Conservation (phyloP, 2,888 invertebrate species). For the Geotrupes spiniger region DNA sequence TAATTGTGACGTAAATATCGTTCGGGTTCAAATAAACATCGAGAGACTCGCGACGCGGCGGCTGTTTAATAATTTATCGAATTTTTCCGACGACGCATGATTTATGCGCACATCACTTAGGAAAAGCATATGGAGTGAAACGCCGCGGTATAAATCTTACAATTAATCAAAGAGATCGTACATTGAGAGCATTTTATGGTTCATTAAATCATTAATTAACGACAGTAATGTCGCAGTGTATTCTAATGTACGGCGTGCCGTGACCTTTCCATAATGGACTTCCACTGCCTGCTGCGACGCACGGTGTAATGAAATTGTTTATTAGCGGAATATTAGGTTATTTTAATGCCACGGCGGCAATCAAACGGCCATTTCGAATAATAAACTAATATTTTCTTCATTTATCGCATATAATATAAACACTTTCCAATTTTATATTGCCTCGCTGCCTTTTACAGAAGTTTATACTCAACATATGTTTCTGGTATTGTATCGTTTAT, state of each 20-base stretch:
- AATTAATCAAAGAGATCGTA: slow-evolving; percentile 15
- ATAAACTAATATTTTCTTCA: slow-evolving; percentile 13
- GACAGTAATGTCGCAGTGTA: slow-evolving; percentile 17
- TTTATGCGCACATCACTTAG: too few species aligned
- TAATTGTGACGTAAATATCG: too few species aligned
- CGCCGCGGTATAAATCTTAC: slow-evolving; percentile 6
- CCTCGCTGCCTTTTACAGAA: slow-evolving; percentile 5
- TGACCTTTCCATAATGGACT: slow-evolving; percentile 15
- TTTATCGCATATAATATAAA: slow-evolving; percentile 15
- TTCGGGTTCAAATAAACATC: too few species aligned
- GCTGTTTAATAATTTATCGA: too few species aligned
- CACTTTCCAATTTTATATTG: slow-evolving; percentile 10
- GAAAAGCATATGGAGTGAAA: too few species aligned
- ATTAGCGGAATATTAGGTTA: slow-evolving; percentile 17
- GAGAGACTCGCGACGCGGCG: too few species aligned
- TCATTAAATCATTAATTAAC: slow-evolving; percentile 21
- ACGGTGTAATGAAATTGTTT: slow-evolving; percentile 18
- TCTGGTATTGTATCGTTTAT: slow-evolving; percentile 1
- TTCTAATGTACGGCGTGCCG: slow-evolving; percentile 17
- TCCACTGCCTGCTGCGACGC: slow-evolving; percentile 13
- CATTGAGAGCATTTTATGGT: slow-evolving; percentile 18
- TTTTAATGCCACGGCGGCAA: slow-evolving; percentile 12
- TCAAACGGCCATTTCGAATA: slow-evolving; percentile 6
- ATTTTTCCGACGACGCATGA: too few species aligned
- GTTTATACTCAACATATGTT: slow-evolving; percentile 7